Percentiles rank a stretch among this genome's conserved stretches.
These are phyloP conservation scores for Sciurus carolinensis DNA, from an alignment of 2,797 vertebrate genomes.

Conservation along the genomic window DNA sequence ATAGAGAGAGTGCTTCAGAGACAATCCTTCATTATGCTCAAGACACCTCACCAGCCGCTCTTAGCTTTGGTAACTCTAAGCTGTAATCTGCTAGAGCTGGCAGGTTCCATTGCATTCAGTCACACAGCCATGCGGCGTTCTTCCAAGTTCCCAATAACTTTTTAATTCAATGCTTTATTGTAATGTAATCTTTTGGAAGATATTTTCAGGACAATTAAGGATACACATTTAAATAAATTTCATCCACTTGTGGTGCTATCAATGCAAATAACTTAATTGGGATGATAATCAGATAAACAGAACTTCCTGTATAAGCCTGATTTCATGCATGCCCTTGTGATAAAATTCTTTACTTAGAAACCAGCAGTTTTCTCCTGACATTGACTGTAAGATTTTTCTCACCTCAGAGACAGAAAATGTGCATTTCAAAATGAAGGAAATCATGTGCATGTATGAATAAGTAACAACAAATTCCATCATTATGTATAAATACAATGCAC, in stretches of 20 bases:
- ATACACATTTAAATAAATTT: constrained; percentile 55
- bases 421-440: not conserved
- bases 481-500: no score
- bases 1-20: not conserved
- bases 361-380: not conserved
- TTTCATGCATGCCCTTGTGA: not conserved
- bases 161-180: constrained; percentile 26
- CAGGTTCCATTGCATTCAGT: not conserved
- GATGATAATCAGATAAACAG: constrained; percentile 33
- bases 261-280: constrained; percentile 54
- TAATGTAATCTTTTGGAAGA: constrained; percentile 22
- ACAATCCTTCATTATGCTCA: not conserved
- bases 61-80: constrained; percentile 26
- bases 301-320: constrained; percentile 35
- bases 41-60: not conserved
- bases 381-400: not conserved
- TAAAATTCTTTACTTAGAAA: not conserved
- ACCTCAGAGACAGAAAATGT: constrained; percentile 18
- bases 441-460: no score
- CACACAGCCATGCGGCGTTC: not conserved
- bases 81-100: not conserved
- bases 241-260: not conserved
- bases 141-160: not conserved
- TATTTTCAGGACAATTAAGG: constrained; percentile 60
- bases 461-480: no score